Percentiles rank a stretch among this genome's conserved stretches.
These are phyloP conservation scores for Lontra canadensis DNA, from an alignment of 2,113 vertebrate genomes.

Conservation along the genomic window DNA sequence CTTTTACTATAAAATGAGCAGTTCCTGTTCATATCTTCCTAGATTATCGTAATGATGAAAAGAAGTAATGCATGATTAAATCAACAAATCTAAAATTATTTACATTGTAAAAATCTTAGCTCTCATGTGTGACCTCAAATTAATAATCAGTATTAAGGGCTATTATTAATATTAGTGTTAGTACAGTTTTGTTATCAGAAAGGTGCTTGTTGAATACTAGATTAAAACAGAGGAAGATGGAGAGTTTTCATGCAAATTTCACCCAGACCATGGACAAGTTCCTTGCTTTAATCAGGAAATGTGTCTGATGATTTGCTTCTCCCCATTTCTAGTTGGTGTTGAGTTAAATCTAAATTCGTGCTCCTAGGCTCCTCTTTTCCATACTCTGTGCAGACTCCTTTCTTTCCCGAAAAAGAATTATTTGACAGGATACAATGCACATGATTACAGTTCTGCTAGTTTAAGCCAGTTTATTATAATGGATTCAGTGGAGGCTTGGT, in stretches of 20 bases:
- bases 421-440: neutral
- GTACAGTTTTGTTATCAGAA: neutral
- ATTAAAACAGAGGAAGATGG: neutral
- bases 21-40: neutral
- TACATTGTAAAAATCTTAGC: neutral
- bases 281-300: neutral
- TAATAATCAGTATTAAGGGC: neutral
- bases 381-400: neutral
- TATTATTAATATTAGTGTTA: neutral
- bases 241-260: neutral
- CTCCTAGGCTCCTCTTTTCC: neutral
- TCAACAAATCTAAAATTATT: neutral
- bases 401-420: neutral
- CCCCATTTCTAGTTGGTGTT: neutral
- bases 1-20: neutral
- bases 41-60: neutral
- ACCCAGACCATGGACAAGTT: neutral
- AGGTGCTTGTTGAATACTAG: neutral
- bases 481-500: conserved; percentile 22
- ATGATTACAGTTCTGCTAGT: neutral
- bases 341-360: neutral
- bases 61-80: neutral
- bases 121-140: neutral
- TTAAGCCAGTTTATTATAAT: conserved; percentile 59
- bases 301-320: neutral